Percentiles rank a stretch among this genome's conserved stretches.
Conservation (phyloP, 2,797 vertebrate species). For the Kryptopterus vitreolus region DNA sequence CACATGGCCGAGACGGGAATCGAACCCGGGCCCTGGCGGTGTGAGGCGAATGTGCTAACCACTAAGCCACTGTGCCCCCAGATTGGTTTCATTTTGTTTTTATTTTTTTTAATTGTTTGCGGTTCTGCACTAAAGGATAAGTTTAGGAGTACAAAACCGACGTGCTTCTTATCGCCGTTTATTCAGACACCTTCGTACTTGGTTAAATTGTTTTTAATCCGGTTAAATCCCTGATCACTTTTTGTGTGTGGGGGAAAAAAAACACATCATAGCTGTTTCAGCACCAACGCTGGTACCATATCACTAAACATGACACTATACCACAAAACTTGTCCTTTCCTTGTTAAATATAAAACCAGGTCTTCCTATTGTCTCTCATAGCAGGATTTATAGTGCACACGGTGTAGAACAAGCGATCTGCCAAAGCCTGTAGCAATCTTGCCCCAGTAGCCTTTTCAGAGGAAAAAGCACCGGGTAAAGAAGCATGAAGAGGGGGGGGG, state of each 20-base stretch:
- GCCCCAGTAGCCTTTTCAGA: slow-evolving; percentile 34
- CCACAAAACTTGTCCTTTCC: neutral
- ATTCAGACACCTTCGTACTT: neutral
- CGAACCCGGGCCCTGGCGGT: too few species aligned
- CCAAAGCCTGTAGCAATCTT: slow-evolving; percentile 50
- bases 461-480: slow-evolving; percentile 51
- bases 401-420: neutral
- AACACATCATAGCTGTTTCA: neutral
- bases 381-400: neutral
- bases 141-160: too few species aligned
- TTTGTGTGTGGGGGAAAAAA: too few species aligned
- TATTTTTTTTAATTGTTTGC: too few species aligned
- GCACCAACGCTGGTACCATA: neutral
- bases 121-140: too few species aligned
- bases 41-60: too few species aligned
- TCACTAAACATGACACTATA: neutral
- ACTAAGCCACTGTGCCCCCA: too few species aligned
- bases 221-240: neutral
- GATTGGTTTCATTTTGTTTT: too few species aligned
- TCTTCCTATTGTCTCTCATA: neutral
- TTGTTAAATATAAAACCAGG: neutral
- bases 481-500: slow-evolving; percentile 73
- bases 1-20: too few species aligned
- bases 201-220: neutral
- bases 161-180: neutral